These are phyloP conservation scores for Spinibarbus caldwelli DNA, from an alignment of 2,797 vertebrate species.

Conservation along the genomic window DNA sequence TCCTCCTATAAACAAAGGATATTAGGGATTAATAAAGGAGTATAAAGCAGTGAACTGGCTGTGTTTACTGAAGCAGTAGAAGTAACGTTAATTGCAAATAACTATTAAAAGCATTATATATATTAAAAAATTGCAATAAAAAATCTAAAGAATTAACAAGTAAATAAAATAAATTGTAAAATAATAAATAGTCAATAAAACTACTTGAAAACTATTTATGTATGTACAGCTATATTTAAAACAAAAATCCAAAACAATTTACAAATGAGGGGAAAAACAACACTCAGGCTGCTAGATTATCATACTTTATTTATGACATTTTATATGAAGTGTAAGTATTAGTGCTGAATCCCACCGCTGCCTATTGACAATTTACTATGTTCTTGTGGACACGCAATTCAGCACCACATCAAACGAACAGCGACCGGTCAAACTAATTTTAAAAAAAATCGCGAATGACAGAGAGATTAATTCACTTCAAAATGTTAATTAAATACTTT, in stretches of 20 bases:
- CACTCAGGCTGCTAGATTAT: too few relatives aligned
- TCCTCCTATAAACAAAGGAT: slow-evolving; percentile 24
- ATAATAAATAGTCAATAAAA: not conserved
- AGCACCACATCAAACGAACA: not conserved
- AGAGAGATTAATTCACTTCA: too few relatives aligned
- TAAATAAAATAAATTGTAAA: not conserved
- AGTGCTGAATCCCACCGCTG: not conserved
- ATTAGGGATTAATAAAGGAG: not conserved
- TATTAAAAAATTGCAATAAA: not conserved
- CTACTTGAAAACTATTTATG: not conserved
- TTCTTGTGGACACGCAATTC: not conserved
- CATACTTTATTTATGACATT: not conserved
- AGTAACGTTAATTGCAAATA: not conserved
- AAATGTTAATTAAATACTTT: too few relatives aligned
- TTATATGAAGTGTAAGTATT: too few relatives aligned
- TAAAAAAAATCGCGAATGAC: too few relatives aligned
- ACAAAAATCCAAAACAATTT: not conserved
- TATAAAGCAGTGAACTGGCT: not conserved
- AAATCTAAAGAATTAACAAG: not conserved
- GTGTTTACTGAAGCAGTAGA: too few relatives aligned
- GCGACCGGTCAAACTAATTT: too few relatives aligned
- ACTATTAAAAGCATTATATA: not conserved
- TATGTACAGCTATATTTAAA: not conserved
- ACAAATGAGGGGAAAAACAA: too few relatives aligned
- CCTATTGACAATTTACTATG: not conserved